phyloP scores from a whole-genome alignment of 2,113 vertebrate species.

The Sprattus sprattus region DNA sequence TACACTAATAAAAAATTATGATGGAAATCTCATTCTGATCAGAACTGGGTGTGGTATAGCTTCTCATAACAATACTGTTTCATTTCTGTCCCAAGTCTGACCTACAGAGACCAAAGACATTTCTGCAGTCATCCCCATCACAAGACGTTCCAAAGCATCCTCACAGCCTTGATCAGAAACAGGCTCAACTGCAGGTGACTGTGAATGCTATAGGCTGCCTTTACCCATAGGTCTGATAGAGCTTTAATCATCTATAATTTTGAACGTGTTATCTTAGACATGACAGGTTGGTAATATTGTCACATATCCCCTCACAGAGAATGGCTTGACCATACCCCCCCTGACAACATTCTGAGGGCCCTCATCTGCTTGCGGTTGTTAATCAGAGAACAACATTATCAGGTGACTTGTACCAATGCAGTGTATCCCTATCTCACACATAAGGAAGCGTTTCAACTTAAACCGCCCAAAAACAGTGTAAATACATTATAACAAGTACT shows the following conservation, averaged over 20 bases:
- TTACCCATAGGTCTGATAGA: not conserved
- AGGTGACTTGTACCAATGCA: conserved; percentile 57
- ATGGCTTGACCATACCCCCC: conserved; percentile 74
- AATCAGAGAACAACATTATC: conserved; percentile 79
- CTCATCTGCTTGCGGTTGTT: conserved; percentile 83
- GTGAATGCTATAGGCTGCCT: not conserved
- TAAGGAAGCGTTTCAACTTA: not conserved
- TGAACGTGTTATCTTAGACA: conserved; percentile 8
- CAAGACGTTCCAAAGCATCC: conserved; percentile 78
- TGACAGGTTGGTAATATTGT: not conserved
- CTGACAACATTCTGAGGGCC: conserved; percentile 77
- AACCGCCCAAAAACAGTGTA: not conserved
- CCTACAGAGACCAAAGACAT: conserved; percentile 82
- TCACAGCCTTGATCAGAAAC: conserved; percentile 79
- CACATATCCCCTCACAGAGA: conserved; percentile 66
- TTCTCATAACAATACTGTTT: conserved; percentile 7
- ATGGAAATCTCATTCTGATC: not conserved
- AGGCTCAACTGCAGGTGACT: conserved; percentile 81
- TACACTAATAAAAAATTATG: conserved; percentile 42
- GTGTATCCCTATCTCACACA: not conserved
- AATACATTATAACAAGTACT: not conserved
- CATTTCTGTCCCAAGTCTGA: conserved; percentile 62
- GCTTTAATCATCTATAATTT: not conserved
- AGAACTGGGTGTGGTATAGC: not conserved
- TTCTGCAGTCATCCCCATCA: conserved; percentile 77